Evolutionary conservation across 2,888 invertebrate species (phyloP), one percentile per base, ranked within the genome.

Genomic region (Neria commutata): DNA sequence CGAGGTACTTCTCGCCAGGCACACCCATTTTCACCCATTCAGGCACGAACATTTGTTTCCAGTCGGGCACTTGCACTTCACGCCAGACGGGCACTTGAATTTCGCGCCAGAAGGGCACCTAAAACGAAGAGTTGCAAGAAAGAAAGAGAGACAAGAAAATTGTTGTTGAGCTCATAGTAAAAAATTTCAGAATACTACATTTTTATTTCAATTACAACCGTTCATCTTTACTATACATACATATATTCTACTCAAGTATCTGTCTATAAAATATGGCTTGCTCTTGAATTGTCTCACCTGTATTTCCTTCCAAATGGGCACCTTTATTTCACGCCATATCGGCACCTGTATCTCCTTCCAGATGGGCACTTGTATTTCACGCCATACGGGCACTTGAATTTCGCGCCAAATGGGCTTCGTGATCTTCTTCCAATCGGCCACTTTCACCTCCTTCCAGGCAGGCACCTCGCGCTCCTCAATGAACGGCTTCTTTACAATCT

Each of bases 1-100:
- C 92, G 60, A 91, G 83, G 72, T 86, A 90, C 77, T 92, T 91
- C 69, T 91, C 89, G 6, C 92, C 92, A 0, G 91, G 92, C 51
- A 92, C 86, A 50, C 90, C 91, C 81, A 81, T 81, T 72, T 86
- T 85, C 10, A 86, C 84, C 83, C 84, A 84, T 68, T 84, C 84
- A 23, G 89, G 87, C 40, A 88, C 87, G 85, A 87, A 88, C 64
- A 86, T 83, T 79, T 89, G 75, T 60, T 79, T 79, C 79, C 79
- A 79, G 58, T 78, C 79, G 46, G 79, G 74, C 11, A 86, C 74
- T 61, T 77, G 76, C 34, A 73, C 69, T 56, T 77, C 76, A 25
- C 88, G 87, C 90, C 90, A 91, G 52, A 89, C 85, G 11, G 90
- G 88, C 6, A 91, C 87, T 78, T 91, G 85, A 50, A 88, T 86